Base-by-base conservation (phyloP, 2,113 vertebrate genomes). In the Trochalopteron elliotii region DNA sequence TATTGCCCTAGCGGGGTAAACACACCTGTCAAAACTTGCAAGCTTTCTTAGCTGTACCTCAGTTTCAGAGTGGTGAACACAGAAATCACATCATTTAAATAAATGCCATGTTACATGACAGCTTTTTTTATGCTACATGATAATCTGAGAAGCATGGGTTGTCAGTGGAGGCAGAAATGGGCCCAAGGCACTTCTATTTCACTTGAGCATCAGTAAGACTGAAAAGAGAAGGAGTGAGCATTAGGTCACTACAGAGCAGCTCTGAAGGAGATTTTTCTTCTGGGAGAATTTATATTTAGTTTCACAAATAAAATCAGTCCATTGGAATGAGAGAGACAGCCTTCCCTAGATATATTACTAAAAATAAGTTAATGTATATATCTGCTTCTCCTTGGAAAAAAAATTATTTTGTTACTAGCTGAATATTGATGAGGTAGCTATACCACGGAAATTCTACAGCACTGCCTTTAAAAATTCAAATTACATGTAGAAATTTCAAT, bases 81-180 rank as follows among this genome's bases (percentile, higher is more conserved):
- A 94, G 90, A 96, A 97, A 93, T 96, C 93, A 86, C 93, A 96
- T 96, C 90, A 93, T 93, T 96, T 96, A 96, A 96, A 96, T 96
- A 96, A 95, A 93, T 83, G 94, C 96, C 96, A 94, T 68, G 92
- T 87, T 96, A 95, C 72, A 84, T 94, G 96, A 97, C 96, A 97
- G 96, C 83, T 92, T 95, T 89, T 65, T 97, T 97, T 94, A 95
- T 95, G 93, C 90, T 94, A 68, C 96, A 83, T 75, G 93, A 92
- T 96, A 97, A 96, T 97, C 88, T 83, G 90, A 90, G 96, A 93
- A 97, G 92, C 94, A 95, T 17, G 92, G 96, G 85, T 92, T 89
- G 37, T 92, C 96, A 97, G 90, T 70, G 76, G 92, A 97, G 94
- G 96, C 96, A 96, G 93, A 88, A 96, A 93, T 53, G 88, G 94